A percentile compares a stretch with the other conserved stretches of the same genome.
Evolutionary conservation across 2,113 vertebrate species (phyloP).

Genomic region (Thermophis baileyi): DNA sequence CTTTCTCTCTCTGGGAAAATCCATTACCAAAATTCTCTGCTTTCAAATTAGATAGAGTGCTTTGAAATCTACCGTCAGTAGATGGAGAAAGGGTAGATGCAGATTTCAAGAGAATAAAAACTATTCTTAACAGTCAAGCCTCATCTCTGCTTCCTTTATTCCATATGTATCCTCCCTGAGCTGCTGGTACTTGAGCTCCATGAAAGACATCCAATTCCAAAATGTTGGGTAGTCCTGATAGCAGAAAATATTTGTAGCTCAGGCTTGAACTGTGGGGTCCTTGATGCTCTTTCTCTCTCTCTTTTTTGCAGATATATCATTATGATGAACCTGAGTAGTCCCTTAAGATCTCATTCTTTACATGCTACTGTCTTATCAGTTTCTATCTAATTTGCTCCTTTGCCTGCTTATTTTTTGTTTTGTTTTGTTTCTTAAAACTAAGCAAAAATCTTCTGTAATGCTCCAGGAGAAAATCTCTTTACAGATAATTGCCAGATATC

Average conservation of each 20-base stretch:
- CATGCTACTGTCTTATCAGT: not conserved
- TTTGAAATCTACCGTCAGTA: not conserved
- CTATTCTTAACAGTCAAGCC: not conserved
- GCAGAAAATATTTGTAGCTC: no score
- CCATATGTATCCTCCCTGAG: not conserved
- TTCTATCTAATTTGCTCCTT: not conserved
- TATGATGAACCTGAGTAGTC: not conserved
- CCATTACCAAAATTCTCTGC: not conserved
- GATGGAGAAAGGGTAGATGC: not conserved
- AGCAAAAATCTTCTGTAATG: slow-evolving; percentile 38
- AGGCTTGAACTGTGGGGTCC: no score
- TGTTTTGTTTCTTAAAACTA: slow-evolving; percentile 3
- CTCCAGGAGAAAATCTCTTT: slow-evolving; percentile 14
- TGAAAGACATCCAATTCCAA: slow-evolving; percentile 16
- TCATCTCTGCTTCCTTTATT: not conserved
- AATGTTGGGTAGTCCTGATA: slow-evolving; percentile 1
- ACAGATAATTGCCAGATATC: slow-evolving; percentile 35
- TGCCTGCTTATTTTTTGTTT: not conserved
- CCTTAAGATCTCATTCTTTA: not conserved
- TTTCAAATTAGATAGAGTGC: not conserved
- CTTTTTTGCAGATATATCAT: no score
- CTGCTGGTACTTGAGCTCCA: not conserved
- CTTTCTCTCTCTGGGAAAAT: not conserved
- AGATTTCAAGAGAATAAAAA: not conserved
- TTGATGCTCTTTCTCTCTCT: no score